Base-by-base conservation (phyloP, 2,797 vertebrate species). In the Dermochelys coriacea region DNA sequence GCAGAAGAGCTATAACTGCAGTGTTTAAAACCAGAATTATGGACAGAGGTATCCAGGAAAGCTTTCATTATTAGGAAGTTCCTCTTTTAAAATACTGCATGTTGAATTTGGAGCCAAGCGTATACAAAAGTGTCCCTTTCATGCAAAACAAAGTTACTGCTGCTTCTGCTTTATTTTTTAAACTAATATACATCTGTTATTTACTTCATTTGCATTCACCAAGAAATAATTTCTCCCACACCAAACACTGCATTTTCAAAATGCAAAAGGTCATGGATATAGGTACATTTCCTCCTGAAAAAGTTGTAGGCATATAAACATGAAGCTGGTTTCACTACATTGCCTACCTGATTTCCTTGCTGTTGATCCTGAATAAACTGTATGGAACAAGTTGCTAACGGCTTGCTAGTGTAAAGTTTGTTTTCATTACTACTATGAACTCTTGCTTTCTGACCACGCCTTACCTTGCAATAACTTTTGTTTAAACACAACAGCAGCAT, bases 341-440 rank as follows among this genome's bases (percentile, higher is more conserved):
- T 79, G 37, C 45, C 34, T 18, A 18, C 71, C 51, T 52, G 51
- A 37, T 71, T 80, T 92, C 94, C 82, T 89, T 94, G 83, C 31
- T 84, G 78, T 89, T 31, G 25, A 45, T 79, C 86, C 83, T 91
- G 94, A 96, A 85, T 12, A 81, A 83, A 84, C 95, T 74, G 83
- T 77, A 85, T 16, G 86, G 41, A 94, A 51, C 81, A 88, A 82
- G 80, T 21, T 88, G 37, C 51, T 91, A 86, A 89, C 16, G 83
- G 41, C 45, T 88, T 25, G 34, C 89, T n/a, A 55, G 78, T 79
- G 85, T 59, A 68, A 92, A 75, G 29, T 15, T 84, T 93, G 61
- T 12, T 86, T 84, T 91, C 93, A 83, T 85, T 83, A 85, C 45
- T 27, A 49, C 27, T 5, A 2, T 1, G 29, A 21, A 80, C 34